A percentile compares a stretch with the other conserved stretches of the same genome.
Evolutionary conservation across 2,797 vertebrate genomes (phyloP).

Genomic region (Austrolebias charrua): DNA sequence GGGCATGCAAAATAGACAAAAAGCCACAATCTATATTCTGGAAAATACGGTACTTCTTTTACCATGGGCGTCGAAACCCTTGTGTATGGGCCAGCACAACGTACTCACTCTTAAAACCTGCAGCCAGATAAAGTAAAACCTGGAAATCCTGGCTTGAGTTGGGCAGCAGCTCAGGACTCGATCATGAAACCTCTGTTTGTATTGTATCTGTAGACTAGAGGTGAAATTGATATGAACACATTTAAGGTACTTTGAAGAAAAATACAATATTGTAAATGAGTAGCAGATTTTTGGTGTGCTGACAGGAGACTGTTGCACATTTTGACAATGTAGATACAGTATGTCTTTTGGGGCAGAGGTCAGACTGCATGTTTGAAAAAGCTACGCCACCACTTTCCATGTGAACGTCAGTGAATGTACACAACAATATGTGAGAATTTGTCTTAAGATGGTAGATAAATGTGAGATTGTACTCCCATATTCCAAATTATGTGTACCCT

Average conservation of each 20-base stretch:
- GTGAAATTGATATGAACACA: constrained; percentile 67
- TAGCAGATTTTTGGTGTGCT: constrained; percentile 69
- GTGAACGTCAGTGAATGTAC: constrained; percentile 69
- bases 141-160: constrained; percentile 56
- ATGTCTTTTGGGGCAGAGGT: constrained; percentile 39
- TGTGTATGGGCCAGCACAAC: too few species aligned
- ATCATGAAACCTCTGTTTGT: constrained; percentile 68
- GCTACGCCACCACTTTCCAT: constrained; percentile 55
- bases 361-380: constrained; percentile 54
- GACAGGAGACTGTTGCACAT: constrained; percentile 59
- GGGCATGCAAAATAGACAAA: too few species aligned
- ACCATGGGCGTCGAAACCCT: constrained; percentile 47
- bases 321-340: constrained; percentile 61
- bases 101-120: too few species aligned
- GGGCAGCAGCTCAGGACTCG: too few species aligned
- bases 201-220: constrained; percentile 74
- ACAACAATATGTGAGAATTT: constrained; percentile 60
- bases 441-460: constrained; percentile 67
- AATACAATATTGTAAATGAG: constrained; percentile 65
- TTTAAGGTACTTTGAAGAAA: constrained; percentile 63
- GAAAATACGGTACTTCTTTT: too few species aligned
- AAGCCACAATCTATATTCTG: too few species aligned
- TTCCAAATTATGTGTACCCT: constrained; percentile 67
- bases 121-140: constrained; percentile 30
- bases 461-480: constrained; percentile 73